A percentile compares a stretch with the other conserved stretches of the same genome.
phyloP scores from a whole-genome alignment of 2,113 vertebrate species.

The Piprites chloris region DNA sequence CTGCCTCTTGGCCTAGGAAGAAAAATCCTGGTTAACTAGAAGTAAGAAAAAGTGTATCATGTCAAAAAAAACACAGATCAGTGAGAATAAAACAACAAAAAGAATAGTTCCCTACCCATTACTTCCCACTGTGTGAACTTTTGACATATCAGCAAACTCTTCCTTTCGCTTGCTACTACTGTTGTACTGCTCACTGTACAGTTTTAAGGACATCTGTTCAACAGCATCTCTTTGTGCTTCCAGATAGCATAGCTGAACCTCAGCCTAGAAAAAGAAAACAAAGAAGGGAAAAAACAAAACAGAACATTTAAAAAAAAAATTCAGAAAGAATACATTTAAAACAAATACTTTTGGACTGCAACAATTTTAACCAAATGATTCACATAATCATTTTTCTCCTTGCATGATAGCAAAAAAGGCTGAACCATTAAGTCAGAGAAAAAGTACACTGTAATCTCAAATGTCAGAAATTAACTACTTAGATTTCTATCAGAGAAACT shows the following conservation, averaged over 20 bases:
- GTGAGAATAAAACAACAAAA: slow-evolving; percentile 75
- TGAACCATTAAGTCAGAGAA: not conserved
- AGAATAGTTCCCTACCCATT: slow-evolving; percentile 75
- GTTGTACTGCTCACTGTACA: slow-evolving; percentile 84
- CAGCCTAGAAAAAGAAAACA: slow-evolving; percentile 77
- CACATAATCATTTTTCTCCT: not conserved
- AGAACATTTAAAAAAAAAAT: slow-evolving; percentile 5
- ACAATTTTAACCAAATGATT: slow-evolving; percentile 14
- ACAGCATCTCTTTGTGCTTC: slow-evolving; percentile 88
- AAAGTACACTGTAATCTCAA: slow-evolving; percentile 2
- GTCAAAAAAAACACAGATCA: slow-evolving; percentile 62
- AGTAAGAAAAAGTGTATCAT: slow-evolving; percentile 6
- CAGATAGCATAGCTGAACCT: slow-evolving; percentile 80
- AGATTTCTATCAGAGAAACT: slow-evolving; percentile 33
- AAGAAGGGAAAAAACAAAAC: slow-evolving; percentile 3
- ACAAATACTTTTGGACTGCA: slow-evolving; percentile 21
- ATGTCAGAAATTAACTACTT: slow-evolving; percentile 15
- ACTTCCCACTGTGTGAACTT: slow-evolving; percentile 84
- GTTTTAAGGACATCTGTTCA: slow-evolving; percentile 90
- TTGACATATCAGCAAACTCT: slow-evolving; percentile 82
- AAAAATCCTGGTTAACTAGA: slow-evolving; percentile 32
- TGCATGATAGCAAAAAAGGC: not conserved
- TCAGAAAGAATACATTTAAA: slow-evolving; percentile 61
- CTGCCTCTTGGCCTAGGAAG: not conserved
- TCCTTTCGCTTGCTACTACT: slow-evolving; percentile 78